Percentiles rank a stretch among this genome's conserved stretches.
These are phyloP conservation scores for Aphodius sticticus DNA, from an alignment of 2,888 invertebrate genomes.

Conservation along the genomic window DNA sequence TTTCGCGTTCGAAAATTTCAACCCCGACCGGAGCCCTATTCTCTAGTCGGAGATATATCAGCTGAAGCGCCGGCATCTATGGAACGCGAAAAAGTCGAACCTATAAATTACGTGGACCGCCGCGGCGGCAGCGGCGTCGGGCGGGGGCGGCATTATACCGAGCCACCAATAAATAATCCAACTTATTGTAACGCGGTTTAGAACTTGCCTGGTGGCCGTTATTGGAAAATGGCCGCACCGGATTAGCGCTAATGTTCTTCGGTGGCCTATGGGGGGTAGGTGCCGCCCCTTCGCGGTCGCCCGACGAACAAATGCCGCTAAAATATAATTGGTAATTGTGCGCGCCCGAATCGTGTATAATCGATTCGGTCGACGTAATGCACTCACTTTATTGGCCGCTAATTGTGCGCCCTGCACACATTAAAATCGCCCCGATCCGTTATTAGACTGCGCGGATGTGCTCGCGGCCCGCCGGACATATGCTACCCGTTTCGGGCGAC, in stretches of 20 bases:
- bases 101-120: constrained; percentile 16
- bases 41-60: constrained; percentile 24
- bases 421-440: constrained; percentile 18
- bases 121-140: background rate
- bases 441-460: background rate
- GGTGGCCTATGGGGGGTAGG: background rate
- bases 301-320: constrained; percentile 32
- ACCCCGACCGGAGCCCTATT: background rate
- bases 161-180: constrained; percentile 14
- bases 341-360: constrained; percentile 39
- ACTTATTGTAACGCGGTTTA: constrained; percentile 16
- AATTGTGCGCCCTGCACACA: constrained; percentile 19
- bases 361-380: constrained; percentile 34
- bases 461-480: background rate
- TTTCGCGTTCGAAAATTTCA: background rate
- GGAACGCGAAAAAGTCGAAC: constrained; percentile 18
- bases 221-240: background rate
- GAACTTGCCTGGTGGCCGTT: background rate
- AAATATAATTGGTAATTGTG: constrained; percentile 42
- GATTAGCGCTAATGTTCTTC: background rate
- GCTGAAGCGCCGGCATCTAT: background rate
- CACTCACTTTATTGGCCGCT: constrained; percentile 24
- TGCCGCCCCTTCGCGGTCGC: constrained; percentile 4
- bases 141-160: constrained; percentile 7
- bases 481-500: background rate